A percentile compares a stretch with the other conserved stretches of the same genome.
Evolutionary conservation across 1,140 invertebrate species (phyloP).

Genomic region (Ceratina australensis): DNA sequence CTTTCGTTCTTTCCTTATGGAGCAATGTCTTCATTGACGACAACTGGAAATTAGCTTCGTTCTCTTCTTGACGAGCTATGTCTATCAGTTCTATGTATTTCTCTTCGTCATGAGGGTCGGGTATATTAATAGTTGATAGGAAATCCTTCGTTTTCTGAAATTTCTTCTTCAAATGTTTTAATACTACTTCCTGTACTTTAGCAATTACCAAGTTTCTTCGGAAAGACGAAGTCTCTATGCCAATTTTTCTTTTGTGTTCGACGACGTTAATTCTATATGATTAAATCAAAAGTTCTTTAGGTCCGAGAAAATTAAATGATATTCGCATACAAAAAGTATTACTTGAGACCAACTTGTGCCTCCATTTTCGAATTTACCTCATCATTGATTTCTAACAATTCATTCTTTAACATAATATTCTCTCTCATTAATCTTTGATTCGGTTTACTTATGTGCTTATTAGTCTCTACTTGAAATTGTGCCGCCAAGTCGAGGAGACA

Average conservation of each 20-base stretch:
- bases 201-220: conserved; percentile 34
- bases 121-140: conserved; percentile 23
- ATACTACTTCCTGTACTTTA: conserved; percentile 52
- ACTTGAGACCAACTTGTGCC: conserved; percentile 28
- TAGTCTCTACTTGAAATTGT: conserved; percentile 64
- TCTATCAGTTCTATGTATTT: conserved; percentile 38
- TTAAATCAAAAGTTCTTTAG: conserved; percentile 6
- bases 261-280: conserved; percentile 23
- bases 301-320: neutral
- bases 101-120: conserved; percentile 19
- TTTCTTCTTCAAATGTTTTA: conserved; percentile 37
- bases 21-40: conserved; percentile 56
- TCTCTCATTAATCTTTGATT: conserved; percentile 67
- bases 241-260: conserved; percentile 13
- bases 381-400: conserved; percentile 47
- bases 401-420: conserved; percentile 68
- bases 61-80: neutral
- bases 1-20: conserved; percentile 58
- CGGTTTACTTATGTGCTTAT: conserved; percentile 44
- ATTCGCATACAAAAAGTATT: conserved; percentile 8
- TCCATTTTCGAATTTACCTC: conserved; percentile 42
- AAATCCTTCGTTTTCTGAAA: conserved; percentile 17
- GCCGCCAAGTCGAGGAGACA: conserved; percentile 59
- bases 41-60: conserved; percentile 8
- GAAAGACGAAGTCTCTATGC: neutral